Evolutionary conservation across 2,888 invertebrate species (phyloP), one percentile per base, ranked within the genome.

Genomic region (Graphium colonna): DNA sequence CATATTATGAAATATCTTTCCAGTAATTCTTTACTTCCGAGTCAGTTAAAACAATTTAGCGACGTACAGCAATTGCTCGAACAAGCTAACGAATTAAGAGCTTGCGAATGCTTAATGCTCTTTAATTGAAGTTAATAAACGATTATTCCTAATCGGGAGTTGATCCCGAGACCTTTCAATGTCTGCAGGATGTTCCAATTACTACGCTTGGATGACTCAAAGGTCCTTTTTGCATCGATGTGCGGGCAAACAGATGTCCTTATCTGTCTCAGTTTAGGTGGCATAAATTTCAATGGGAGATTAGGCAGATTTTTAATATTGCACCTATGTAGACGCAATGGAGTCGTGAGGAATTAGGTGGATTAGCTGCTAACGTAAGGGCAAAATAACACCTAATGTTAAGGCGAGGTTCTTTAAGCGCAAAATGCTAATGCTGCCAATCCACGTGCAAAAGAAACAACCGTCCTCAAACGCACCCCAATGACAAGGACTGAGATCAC

Each of bases 131-230:
- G 31, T 33, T 46, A 41, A 38, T 46, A 42, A 44, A 12, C 41
- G 12, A 46, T 52, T 52, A 51, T 31, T 31, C 31, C 10, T 46
- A 41, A 46, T 52, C 21, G 45, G 41, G 46, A 26, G 10, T 42
- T 36, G 36, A 47, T 36, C 45, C 15, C 38, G 41, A 47, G 41
- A 41, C 16, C 40, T 26, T 18, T 3, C 43, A 38, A 47, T 18
- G 15, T 43, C 31, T 33, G 18, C 53, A 56, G 58, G 56, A 58
- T 52, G 56, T 54, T 56, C 54, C 56, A 58, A 58, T 58, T 58
- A 53, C 38, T 45, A n/a, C 46, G 46, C 26, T 36, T 53, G 38
- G 44, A 44, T 43, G 38, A 18, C 43, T 31, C 44, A 53, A 43
- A 38, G 55, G 45, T 55, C 53, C 51, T 56, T 58, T 48, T 16